phyloP scores from a whole-genome alignment of 1,140 invertebrate species.

The Philotrypesis tridentata region DNA sequence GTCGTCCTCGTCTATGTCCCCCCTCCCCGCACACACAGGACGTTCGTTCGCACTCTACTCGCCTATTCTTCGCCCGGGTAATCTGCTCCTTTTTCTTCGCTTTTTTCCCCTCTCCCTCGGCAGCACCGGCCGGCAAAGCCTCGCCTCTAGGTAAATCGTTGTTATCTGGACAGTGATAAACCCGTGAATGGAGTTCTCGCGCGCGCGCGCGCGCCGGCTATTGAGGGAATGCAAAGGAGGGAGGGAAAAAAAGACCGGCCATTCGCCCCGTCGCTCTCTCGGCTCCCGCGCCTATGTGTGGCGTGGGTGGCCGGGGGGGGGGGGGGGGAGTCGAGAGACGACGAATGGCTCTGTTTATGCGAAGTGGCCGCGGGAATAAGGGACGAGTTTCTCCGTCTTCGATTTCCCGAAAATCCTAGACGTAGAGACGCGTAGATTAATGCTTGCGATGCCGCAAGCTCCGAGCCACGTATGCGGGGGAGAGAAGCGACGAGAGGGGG shows the following conservation, averaged over 20 bases:
- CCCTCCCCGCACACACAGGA: conserved; percentile 42
- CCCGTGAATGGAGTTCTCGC: conserved; percentile 72
- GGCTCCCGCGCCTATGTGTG: neutral
- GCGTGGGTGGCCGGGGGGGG: neutral
- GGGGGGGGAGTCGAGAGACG: conserved; percentile 37
- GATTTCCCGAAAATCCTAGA: conserved; percentile 38
- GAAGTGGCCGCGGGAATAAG: conserved; percentile 43
- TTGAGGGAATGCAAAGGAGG: conserved; percentile 23
- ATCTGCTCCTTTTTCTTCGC: conserved; percentile 43
- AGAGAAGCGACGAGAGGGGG: neutral
- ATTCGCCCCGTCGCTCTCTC: neutral
- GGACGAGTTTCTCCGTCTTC: conserved; percentile 30
- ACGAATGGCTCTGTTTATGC: conserved; percentile 63
- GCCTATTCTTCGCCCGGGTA: conserved; percentile 22
- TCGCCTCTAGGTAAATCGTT: conserved; percentile 73
- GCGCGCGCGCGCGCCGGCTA: conserved; percentile 51
- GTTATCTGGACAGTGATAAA: conserved; percentile 76
- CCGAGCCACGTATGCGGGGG: too few relatives aligned
- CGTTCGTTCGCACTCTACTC: conserved; percentile 22
- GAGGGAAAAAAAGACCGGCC: conserved; percentile 47
- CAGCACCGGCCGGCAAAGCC: conserved; percentile 52
- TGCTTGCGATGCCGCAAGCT: too few relatives aligned
- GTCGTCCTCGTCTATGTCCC: too few relatives aligned
- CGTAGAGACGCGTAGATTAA: too few relatives aligned
- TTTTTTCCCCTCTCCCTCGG: conserved; percentile 50